Conservation (phyloP, 2,113 vertebrate genomes). For the Larimichthys crocea region DNA sequence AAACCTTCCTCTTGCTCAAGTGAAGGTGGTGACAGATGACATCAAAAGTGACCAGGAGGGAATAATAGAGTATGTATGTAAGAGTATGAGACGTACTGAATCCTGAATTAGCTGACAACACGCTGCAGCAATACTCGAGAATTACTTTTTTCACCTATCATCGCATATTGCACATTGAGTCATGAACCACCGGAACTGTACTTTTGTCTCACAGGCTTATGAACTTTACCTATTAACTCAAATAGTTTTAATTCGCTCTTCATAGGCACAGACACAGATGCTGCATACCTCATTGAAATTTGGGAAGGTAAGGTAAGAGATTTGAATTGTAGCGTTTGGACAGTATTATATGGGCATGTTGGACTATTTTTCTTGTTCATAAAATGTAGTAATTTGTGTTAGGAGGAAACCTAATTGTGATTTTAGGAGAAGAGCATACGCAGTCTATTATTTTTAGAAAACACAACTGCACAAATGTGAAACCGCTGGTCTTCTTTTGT, state of each 20-base stretch:
- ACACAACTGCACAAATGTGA: background rate
- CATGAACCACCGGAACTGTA: background rate
- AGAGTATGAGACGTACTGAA: constrained; percentile 23
- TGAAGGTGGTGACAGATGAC: background rate
- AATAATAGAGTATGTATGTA: background rate
- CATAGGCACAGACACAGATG: background rate
- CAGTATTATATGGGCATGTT: background rate
- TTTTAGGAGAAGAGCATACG: background rate
- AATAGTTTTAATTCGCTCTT: no score
- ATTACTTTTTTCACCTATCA: constrained; percentile 49
- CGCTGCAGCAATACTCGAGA: constrained; percentile 8
- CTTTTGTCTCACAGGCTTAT: background rate
- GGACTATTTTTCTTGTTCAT: background rate
- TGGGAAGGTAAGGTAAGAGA: background rate
- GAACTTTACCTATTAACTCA: no score
- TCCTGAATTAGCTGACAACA: constrained; percentile 21
- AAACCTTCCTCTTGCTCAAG: background rate
- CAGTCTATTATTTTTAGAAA: background rate
- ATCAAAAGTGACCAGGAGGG: constrained; percentile 1
- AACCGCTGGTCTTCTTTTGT: background rate
- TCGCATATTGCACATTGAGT: background rate
- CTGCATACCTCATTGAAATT: background rate
- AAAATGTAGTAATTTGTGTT: background rate
- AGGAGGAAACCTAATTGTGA: background rate
- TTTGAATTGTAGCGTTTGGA: background rate